These are phyloP conservation scores for Ctenodactylus gundi DNA, from an alignment of 2,113 vertebrate genomes.

Conservation along the genomic window DNA sequence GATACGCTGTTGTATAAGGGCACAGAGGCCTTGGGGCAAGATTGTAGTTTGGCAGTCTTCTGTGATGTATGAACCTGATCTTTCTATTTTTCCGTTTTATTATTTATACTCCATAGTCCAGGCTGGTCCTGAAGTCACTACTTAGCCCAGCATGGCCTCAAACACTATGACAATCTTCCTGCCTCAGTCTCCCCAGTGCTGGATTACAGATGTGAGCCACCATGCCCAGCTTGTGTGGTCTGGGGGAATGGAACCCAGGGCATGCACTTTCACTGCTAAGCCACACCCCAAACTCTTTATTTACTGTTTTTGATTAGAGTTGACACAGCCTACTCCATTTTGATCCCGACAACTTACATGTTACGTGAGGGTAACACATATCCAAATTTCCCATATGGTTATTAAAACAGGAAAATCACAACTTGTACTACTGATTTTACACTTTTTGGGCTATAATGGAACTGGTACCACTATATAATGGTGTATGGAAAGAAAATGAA, in stretches of 20 bases:
- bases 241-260: no score
- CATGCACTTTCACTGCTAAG: no score
- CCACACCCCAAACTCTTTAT: no score
- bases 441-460: background rate
- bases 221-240: no score
- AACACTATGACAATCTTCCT: no score
- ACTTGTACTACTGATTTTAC: background rate
- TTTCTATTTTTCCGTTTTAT: background rate
- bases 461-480: background rate
- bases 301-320: background rate
- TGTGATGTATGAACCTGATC: background rate
- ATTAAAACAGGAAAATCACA: slow-evolving; percentile 38
- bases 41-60: background rate
- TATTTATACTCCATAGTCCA: no score
- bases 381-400: background rate
- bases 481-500: background rate
- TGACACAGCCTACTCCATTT: background rate
- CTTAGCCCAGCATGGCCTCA: no score
- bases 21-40: background rate
- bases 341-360: background rate
- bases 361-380: background rate
- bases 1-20: background rate
- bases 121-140: no score
- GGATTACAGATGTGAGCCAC: no score
- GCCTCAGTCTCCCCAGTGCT: no score